Evolutionary conservation across 2,888 invertebrate species (phyloP), one percentile per base, ranked within the genome.

Genomic region (Acanthococcus lagerstroemiae): DNA sequence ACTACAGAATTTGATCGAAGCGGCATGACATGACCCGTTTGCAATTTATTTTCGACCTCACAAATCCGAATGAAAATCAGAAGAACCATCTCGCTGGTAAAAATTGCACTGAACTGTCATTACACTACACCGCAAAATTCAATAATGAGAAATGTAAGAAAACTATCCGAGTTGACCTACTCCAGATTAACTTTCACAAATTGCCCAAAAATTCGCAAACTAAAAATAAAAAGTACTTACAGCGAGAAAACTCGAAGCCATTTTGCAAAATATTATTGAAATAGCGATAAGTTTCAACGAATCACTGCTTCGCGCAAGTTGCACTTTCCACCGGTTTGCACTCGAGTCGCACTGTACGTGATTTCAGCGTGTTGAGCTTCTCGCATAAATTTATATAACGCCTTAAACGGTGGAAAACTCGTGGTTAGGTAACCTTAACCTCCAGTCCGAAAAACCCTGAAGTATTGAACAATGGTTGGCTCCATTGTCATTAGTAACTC

Each of bases 361-460:
- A 26, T 22, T 55, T 55, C n/a, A 27, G 17, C 26, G 25, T 30
- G 22, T 37, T 19, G 30, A 30, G 22, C 56, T 17, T 44, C 6
- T 7, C 15, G 37, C 44, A 21, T 56, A 37, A 26, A 56, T 56
- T 56, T 56, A 56, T 56, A 56, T 21, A 27, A 26, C 15, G 26
- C n/a, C 26, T 26, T 26, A 25, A 55, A 55, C n/a, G 55, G 55
- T 56, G 56, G 30, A 56, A 56, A 56, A 56, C 37, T 25, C 19
- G 25, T 15, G 58, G 26, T 27, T 26, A 55, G 55, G n/a, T 45
- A 22, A 52, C 50, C 50, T 61, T 61, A 52, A 61, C 60, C 60
- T 61, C 52, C 25, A 56, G 19, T 4, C 26, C 30, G 27, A 61
- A 61, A 61, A 61, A 61, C 60, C 60, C 60, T 61, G 60, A 61